A percentile compares a stretch with the other conserved stretches of the same genome.
Conservation (phyloP, 2,113 vertebrate genomes). For the Odontophorus gujanensis region DNA sequence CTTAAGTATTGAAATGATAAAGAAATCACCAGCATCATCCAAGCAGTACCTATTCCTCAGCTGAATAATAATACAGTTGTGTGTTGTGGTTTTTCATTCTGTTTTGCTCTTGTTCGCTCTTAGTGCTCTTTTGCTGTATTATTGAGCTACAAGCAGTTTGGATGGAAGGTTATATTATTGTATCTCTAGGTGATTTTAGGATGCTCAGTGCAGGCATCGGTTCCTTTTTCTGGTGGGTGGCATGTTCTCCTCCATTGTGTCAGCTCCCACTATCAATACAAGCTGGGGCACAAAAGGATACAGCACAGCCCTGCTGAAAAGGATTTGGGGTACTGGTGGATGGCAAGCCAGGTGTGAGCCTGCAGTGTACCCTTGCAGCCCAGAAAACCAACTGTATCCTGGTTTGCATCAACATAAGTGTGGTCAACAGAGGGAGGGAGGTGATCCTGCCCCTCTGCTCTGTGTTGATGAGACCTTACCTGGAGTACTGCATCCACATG, state of each 20-base stretch:
- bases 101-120: neutral
- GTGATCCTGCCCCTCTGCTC: no score
- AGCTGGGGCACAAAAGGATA: no score
- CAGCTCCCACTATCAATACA: no score
- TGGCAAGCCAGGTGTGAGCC: no score
- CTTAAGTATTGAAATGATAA: neutral
- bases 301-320: no score
- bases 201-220: neutral
- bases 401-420: no score
- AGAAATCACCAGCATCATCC: neutral
- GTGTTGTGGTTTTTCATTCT: neutral
- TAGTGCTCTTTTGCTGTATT: fast-evolving
- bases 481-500: no score
- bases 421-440: no score
- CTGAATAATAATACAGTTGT: neutral
- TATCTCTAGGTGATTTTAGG: neutral
- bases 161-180: neutral
- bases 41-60: neutral
- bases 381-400: no score
- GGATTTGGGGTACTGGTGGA: no score
- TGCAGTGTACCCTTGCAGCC: no score
- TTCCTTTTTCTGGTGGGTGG: neutral
- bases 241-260: neutral
- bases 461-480: no score
- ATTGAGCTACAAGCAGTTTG: neutral